These are phyloP conservation scores for Scaeva pyrastri DNA, from an alignment of 2,888 invertebrate genomes.

Conservation along the genomic window DNA sequence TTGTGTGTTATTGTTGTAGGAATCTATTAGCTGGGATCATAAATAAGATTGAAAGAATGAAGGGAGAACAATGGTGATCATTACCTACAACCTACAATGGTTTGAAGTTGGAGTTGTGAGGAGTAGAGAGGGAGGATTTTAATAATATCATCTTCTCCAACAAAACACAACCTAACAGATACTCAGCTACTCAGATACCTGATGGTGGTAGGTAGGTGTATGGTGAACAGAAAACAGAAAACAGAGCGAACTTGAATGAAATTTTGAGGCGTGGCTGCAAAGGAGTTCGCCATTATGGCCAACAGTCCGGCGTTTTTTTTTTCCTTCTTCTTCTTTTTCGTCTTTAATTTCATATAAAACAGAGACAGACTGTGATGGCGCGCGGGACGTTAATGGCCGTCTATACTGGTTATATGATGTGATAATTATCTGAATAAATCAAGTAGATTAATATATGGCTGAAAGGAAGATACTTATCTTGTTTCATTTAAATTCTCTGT, in stretches of 20 bases:
- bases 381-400: slow-evolving; percentile 75
- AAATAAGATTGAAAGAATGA: slow-evolving; percentile 60
- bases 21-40: slow-evolving; percentile 69
- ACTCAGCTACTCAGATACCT: background rate
- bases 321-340: too few relatives aligned
- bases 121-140: slow-evolving; percentile 58
- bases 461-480: slow-evolving; percentile 31
- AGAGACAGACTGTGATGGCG: slow-evolving; percentile 62
- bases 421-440: slow-evolving; percentile 70
- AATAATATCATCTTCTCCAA: slow-evolving; percentile 19
- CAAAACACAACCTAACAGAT: background rate
- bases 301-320: slow-evolving; percentile 28
- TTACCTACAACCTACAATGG: slow-evolving; percentile 21
- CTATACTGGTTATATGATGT: slow-evolving; percentile 73
- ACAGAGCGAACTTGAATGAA: slow-evolving; percentile 34
- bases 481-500: slow-evolving; percentile 37
- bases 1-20: slow-evolving; percentile 67
- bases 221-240: slow-evolving; percentile 26
- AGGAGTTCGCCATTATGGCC: slow-evolving; percentile 65
- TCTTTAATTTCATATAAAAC: background rate
- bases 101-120: background rate
- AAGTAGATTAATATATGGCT: slow-evolving; percentile 64
- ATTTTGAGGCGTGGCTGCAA: slow-evolving; percentile 69
- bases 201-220: background rate
- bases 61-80: slow-evolving; percentile 69